These are phyloP conservation scores for Anguilla obscura DNA, from an alignment of 2,797 vertebrate species.

Conservation along the genomic window DNA sequence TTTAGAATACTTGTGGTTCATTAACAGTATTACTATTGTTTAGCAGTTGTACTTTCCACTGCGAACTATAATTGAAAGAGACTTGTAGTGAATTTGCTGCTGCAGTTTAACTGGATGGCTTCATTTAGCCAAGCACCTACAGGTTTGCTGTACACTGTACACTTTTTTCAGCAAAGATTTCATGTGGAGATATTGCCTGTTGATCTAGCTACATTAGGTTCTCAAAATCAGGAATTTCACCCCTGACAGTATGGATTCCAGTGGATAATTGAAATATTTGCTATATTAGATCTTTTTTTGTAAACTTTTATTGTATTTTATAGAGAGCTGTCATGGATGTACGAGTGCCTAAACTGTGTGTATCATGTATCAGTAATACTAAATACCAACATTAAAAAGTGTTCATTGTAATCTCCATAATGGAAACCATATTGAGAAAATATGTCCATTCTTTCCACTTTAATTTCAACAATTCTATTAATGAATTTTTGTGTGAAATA, in stretches of 20 bases:
- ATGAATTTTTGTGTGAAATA: too few species aligned
- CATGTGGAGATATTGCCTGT: neutral
- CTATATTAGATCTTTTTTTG: too few species aligned
- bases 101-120: conserved; percentile 11
- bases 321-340: too few species aligned
- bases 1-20: neutral
- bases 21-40: neutral
- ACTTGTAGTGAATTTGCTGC: conserved; percentile 17
- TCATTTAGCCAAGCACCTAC: conserved; percentile 1
- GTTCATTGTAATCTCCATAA: too few species aligned
- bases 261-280: too few species aligned
- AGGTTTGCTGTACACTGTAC: neutral
- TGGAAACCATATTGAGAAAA: too few species aligned
- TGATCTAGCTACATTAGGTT: conserved; percentile 13
- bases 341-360: too few species aligned
- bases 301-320: too few species aligned
- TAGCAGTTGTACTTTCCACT: neutral
- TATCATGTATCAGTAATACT: too few species aligned
- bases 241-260: neutral
- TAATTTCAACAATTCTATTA: too few species aligned
- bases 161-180: conserved; percentile 9
- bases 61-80: conserved; percentile 29
- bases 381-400: too few species aligned
- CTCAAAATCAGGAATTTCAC: neutral
- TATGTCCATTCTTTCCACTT: too few species aligned